Evolutionary conservation across 2,797 vertebrate species (phyloP).

Genomic region (Eutrigla gurnardus): DNA sequence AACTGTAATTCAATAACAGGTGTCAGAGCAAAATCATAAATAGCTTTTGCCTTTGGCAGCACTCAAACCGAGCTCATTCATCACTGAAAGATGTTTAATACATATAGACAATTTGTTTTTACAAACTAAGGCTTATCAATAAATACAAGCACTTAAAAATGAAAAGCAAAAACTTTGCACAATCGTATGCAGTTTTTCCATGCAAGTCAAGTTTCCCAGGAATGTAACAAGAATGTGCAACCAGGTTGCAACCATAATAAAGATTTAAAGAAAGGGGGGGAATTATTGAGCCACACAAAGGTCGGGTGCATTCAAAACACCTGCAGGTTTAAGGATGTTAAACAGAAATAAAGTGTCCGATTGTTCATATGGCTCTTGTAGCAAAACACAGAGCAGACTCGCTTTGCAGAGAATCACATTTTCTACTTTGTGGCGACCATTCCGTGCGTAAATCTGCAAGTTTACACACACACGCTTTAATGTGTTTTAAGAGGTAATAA

Average conservation of each 20-base stretch:
- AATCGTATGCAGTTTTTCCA: conserved; percentile 13
- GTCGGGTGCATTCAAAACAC: neutral
- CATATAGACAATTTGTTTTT: conserved; percentile 39
- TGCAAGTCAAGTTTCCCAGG: conserved; percentile 78
- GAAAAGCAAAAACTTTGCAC: conserved; percentile 34
- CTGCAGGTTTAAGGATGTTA: conserved; percentile 2
- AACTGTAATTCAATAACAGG: conserved; percentile 20
- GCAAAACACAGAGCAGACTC: conserved; percentile 1
- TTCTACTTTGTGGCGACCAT: neutral
- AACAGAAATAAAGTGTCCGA: neutral
- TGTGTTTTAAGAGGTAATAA: neutral
- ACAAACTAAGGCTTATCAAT: conserved; percentile 65
- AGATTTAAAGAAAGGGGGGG: neutral
- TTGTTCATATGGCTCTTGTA: conserved; percentile 24
- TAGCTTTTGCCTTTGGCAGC: conserved; percentile 71
- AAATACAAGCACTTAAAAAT: conserved; percentile 70
- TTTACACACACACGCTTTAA: neutral
- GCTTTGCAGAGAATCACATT: neutral
- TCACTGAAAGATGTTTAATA: conserved; percentile 15
- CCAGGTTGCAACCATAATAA: conserved; percentile 40
- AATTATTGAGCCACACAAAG: neutral
- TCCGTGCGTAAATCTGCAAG: neutral
- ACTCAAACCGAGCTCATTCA: conserved; percentile 47
- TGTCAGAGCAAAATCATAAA: conserved; percentile 61
- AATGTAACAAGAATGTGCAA: conserved; percentile 73